Conservation (phyloP, 1,140 invertebrate genomes). For the Drosophila prosaltans region DNA sequence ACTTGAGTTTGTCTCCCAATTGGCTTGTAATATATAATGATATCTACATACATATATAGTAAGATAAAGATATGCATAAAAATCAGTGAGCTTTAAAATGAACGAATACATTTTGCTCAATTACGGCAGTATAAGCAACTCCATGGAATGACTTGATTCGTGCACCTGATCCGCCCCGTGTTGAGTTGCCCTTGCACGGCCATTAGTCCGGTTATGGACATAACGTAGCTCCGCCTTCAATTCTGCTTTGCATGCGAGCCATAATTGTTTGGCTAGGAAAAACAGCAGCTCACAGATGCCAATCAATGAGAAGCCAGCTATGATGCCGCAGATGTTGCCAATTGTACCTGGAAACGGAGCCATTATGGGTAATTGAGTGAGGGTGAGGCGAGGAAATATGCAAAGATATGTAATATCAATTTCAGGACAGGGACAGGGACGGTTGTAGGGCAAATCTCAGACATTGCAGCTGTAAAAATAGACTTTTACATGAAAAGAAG, state of each 20-base stretch:
- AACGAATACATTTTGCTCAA: constrained; percentile 62
- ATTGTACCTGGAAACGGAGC: constrained; percentile 65
- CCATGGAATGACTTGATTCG: constrained; percentile 28
- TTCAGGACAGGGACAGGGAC: background rate
- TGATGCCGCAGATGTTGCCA: constrained; percentile 81
- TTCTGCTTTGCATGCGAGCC: constrained; percentile 64
- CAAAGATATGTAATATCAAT: constrained; percentile 28
- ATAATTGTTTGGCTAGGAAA: constrained; percentile 79
- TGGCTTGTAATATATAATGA: background rate
- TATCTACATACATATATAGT: constrained; percentile 9
- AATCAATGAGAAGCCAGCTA: constrained; percentile 81
- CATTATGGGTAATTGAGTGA: constrained; percentile 17
- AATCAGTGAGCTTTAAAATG: constrained; percentile 81
- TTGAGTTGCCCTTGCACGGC: constrained; percentile 46
- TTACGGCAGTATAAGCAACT: constrained; percentile 59
- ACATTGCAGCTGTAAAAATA: background rate
- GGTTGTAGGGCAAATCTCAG: background rate
- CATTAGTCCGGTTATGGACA: constrained; percentile 25
- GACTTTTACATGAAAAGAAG: too few species aligned
- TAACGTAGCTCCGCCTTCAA: constrained; percentile 48
- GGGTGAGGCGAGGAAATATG: constrained; percentile 27
- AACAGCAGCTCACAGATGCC: constrained; percentile 79
- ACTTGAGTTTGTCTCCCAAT: constrained; percentile 60
- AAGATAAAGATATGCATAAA: constrained; percentile 59
- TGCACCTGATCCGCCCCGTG: constrained; percentile 29